A percentile compares a stretch with the other conserved stretches of the same genome.
Evolutionary conservation across 2,888 invertebrate species (phyloP).

Genomic region (Brachyptera risi): DNA sequence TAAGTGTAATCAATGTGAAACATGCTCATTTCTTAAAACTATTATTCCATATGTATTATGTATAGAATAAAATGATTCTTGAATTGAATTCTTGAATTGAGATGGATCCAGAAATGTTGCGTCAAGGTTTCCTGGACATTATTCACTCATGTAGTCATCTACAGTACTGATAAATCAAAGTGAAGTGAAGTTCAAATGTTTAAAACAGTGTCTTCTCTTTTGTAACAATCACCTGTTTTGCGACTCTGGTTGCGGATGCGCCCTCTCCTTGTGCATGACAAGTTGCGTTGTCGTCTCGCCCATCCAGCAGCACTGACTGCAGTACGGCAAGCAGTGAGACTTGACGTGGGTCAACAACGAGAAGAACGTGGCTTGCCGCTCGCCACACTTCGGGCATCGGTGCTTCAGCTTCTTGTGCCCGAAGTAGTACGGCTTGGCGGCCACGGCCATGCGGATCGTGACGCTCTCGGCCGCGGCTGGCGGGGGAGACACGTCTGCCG

Average conservation of each 20-base stretch:
- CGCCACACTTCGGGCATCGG: conserved; percentile 20
- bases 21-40: too few relatives aligned
- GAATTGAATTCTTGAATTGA: too few relatives aligned
- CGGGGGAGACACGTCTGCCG: background rate
- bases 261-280: conserved; percentile 8
- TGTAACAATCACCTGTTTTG: conserved; percentile 1
- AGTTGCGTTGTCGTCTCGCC: conserved; percentile 11
- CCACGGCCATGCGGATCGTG: background rate
- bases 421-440: background rate
- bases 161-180: too few relatives aligned
- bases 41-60: too few relatives aligned
- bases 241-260: background rate
- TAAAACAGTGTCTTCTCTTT: too few relatives aligned
- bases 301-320: conserved; percentile 13
- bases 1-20: too few relatives aligned
- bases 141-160: too few relatives aligned
- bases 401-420: conserved; percentile 14
- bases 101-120: too few relatives aligned
- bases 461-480: background rate
- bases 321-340: conserved; percentile 21
- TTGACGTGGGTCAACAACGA: conserved; percentile 28
- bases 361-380: conserved; percentile 21
- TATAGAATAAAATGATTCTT: too few relatives aligned
- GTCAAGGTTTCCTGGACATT: too few relatives aligned
- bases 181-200: too few relatives aligned